Percentiles rank a stretch among this genome's conserved stretches.
Evolutionary conservation across 1,140 invertebrate genomes (phyloP).

Genomic region (Bombyx mandarina): DNA sequence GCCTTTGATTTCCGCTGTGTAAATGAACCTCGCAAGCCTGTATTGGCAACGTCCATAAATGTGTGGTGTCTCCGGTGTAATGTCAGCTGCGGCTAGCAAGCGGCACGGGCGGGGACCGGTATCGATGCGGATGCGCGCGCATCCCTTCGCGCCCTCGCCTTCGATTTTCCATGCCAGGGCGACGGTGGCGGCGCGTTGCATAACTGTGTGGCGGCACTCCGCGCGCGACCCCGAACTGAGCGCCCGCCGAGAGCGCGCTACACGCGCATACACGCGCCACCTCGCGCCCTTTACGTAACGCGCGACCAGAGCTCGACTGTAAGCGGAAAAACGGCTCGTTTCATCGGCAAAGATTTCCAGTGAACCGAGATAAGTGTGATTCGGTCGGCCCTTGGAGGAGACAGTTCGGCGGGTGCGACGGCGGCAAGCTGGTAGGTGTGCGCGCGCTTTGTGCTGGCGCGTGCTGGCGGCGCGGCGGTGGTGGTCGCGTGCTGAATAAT

Average conservation of each 20-base stretch:
- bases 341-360: constrained; percentile 36
- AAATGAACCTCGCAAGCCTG: constrained; percentile 7
- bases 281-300: constrained; percentile 63
- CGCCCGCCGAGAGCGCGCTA: constrained; percentile 55
- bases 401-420: constrained; percentile 30
- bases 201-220: constrained; percentile 61
- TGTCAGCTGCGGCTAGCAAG: constrained; percentile 42
- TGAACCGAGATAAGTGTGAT: constrained; percentile 42
- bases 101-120: constrained; percentile 21
- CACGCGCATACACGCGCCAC: constrained; percentile 52
- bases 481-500: constrained; percentile 64
- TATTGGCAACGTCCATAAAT: constrained; percentile 18
- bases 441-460: constrained; percentile 35
- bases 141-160: constrained; percentile 41
- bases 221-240: constrained; percentile 60
- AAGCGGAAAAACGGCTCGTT: constrained; percentile 20
- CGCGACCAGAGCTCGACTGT: constrained; percentile 40
- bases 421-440: constrained; percentile 59
- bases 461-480: constrained; percentile 30
- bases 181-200: constrained; percentile 64
- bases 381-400: constrained; percentile 32
- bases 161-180: constrained; percentile 58
- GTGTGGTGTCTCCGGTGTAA: constrained; percentile 27
- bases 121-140: constrained; percentile 59
- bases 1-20: constrained; percentile 3